Percentiles rank a stretch among this genome's conserved stretches.
phyloP scores from a whole-genome alignment of 2,888 invertebrate species.

The Diaprepes abbreviatus region DNA sequence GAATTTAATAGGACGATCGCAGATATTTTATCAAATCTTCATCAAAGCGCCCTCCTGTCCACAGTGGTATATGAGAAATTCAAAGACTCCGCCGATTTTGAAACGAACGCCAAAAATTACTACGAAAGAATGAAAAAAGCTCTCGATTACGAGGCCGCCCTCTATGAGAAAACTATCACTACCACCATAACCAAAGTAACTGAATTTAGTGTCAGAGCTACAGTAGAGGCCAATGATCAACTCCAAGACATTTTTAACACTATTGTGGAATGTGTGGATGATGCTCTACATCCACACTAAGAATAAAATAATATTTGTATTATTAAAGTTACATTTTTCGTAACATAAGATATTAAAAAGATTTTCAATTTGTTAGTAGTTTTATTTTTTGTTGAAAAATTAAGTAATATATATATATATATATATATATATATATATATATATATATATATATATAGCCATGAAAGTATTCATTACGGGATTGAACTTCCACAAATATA shows the following conservation, averaged over 20 bases:
- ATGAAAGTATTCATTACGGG: too few species aligned
- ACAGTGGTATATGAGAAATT: not conserved
- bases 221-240: not conserved
- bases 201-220: not conserved
- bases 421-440: too few species aligned
- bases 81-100: not conserved
- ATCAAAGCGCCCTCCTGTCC: not conserved
- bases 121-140: not conserved
- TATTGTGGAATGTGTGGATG: slow-evolving; percentile 2
- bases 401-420: too few species aligned
- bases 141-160: not conserved
- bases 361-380: too few species aligned
- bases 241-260: not conserved
- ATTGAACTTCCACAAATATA: too few species aligned
- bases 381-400: too few species aligned
- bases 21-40: not conserved
- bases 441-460: too few species aligned
- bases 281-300: not conserved
- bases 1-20: not conserved
- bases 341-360: too few species aligned
- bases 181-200: not conserved
- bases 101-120: not conserved
- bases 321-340: too few species aligned
- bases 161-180: not conserved
- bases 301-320: too few species aligned